A percentile compares a stretch with the other conserved stretches of the same genome.
Evolutionary conservation across 2,113 vertebrate genomes (phyloP).

Genomic region (Psettodes erumei): DNA sequence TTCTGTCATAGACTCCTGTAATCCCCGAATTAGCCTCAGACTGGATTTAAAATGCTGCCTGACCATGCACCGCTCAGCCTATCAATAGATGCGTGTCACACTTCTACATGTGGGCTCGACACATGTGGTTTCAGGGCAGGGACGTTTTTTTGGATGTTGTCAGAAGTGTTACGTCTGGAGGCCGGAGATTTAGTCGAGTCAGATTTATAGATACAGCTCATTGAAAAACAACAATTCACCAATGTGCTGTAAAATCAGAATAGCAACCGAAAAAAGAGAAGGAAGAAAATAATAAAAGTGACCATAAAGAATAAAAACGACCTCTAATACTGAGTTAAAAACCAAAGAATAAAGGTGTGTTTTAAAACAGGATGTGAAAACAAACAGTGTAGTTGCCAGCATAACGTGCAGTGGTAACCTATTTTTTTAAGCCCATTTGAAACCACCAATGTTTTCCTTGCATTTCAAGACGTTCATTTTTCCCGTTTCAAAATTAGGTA

Average conservation of each 20-base stretch:
- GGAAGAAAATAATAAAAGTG: neutral
- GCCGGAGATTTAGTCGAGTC: neutral
- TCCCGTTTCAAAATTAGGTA: neutral
- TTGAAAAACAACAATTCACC: too few relatives aligned
- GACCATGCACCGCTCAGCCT: conserved; percentile 12
- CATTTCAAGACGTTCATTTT: too few relatives aligned
- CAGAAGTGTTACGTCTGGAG: neutral
- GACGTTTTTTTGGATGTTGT: neutral
- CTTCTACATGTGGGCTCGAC: neutral
- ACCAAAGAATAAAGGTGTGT: neutral
- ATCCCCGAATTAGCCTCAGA: conserved; percentile 72
- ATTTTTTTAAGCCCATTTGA: too few relatives aligned
- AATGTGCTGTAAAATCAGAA: neutral
- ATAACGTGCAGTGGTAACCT: neutral
- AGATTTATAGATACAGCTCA: too few relatives aligned
- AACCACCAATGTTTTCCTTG: too few relatives aligned
- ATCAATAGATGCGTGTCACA: conserved; percentile 1
- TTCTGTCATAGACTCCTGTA: conserved; percentile 72
- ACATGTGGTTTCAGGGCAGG: neutral
- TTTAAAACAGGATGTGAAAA: neutral
- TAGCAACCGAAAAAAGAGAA: too few relatives aligned
- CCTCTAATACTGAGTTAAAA: neutral
- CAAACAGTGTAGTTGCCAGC: neutral
- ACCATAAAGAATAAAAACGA: neutral
- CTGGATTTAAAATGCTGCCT: conserved; percentile 51